phyloP scores from a whole-genome alignment of 2,888 invertebrate species.

The Mycogona germanica region DNA sequence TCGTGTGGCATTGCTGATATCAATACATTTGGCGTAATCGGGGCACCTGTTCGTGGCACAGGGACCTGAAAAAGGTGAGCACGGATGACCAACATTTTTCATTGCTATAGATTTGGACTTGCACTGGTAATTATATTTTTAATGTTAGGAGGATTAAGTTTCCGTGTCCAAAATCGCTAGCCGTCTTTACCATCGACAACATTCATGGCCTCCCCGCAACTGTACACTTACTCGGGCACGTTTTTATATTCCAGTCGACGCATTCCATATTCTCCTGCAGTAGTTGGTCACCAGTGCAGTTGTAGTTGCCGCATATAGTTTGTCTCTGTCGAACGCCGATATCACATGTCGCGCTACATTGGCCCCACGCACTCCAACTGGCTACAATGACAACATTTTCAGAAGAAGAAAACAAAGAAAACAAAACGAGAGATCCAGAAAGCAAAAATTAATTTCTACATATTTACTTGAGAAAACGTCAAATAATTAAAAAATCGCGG shows the following conservation, averaged over 20 bases:
- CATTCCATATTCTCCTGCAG: conserved; percentile 21
- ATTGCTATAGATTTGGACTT: too few relatives aligned
- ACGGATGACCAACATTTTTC: too few relatives aligned
- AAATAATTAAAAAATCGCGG: too few relatives aligned
- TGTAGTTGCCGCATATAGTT: conserved; percentile 23
- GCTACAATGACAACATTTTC: conserved; percentile 11
- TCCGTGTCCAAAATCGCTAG: not conserved
- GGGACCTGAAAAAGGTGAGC: conserved; percentile 20
- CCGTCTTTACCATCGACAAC: too few relatives aligned
- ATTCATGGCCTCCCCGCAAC: too few relatives aligned
- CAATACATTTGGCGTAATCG: conserved; percentile 25
- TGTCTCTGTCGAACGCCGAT: conserved; percentile 21
- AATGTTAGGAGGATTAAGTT: not conserved
- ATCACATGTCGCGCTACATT: conserved; percentile 22
- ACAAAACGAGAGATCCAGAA: too few relatives aligned
- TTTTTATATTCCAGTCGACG: conserved; percentile 24
- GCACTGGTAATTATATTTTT: not conserved
- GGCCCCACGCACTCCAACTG: conserved; percentile 25
- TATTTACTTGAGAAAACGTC: too few relatives aligned
- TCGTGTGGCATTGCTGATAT: conserved; percentile 23
- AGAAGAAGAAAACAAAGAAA: too few relatives aligned
- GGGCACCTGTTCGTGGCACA: conserved; percentile 24
- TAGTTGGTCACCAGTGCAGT: conserved; percentile 19
- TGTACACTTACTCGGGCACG: conserved; percentile 22
- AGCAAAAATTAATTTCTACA: too few relatives aligned